phyloP scores from a whole-genome alignment of 2,888 invertebrate species.

The Thera britannica region DNA sequence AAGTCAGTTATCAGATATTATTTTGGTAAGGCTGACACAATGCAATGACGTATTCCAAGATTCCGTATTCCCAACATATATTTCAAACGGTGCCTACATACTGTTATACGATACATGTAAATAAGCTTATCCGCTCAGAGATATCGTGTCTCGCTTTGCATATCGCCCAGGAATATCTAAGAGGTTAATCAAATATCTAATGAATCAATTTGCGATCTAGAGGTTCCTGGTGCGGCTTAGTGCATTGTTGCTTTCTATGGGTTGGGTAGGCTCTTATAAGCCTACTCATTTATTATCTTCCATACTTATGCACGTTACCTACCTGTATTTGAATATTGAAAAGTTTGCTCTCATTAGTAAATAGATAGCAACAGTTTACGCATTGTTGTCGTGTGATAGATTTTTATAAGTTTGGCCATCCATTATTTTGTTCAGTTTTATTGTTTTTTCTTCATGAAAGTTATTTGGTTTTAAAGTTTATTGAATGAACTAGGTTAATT shows the following conservation, averaged over 20 bases:
- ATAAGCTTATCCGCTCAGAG: slow-evolving; percentile 57
- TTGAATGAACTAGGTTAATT: too few species aligned
- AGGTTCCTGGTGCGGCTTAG: slow-evolving; percentile 31
- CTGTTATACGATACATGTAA: slow-evolving; percentile 53
- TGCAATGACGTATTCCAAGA: not conserved
- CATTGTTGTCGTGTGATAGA: too few species aligned
- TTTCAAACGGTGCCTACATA: slow-evolving; percentile 23
- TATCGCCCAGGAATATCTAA: slow-evolving; percentile 69
- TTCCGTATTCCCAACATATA: not conserved
- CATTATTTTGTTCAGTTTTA: too few species aligned
- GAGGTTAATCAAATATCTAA: slow-evolving; percentile 75
- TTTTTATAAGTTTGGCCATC: too few species aligned
- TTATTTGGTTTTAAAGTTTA: too few species aligned
- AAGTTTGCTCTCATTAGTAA: not conserved
- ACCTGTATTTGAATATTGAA: not conserved
- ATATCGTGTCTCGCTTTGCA: slow-evolving; percentile 69
- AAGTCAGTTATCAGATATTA: too few species aligned
- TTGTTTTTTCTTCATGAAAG: too few species aligned
- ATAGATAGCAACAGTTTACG: not conserved
- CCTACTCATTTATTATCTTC: not conserved
- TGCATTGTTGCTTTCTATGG: slow-evolving; percentile 34
- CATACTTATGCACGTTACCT: not conserved
- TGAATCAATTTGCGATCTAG: slow-evolving; percentile 69
- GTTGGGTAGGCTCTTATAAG: slow-evolving; percentile 1
- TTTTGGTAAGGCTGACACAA: not conserved